phyloP scores from a whole-genome alignment of 2,797 vertebrate species.

The Hoplostethus mediterraneus region DNA sequence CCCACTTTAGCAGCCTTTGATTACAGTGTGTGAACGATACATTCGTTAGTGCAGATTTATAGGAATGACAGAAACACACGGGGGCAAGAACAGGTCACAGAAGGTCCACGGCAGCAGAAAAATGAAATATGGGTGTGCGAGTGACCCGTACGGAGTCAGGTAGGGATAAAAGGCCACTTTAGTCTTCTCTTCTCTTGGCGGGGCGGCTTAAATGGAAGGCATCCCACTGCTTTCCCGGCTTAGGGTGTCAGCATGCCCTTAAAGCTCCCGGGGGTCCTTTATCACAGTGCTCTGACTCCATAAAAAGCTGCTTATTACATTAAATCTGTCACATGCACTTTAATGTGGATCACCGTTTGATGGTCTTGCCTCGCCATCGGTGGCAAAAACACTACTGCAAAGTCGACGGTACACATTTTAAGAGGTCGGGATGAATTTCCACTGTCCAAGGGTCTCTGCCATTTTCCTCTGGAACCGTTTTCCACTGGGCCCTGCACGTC shows the following conservation, averaged over 20 bases:
- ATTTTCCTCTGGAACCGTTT: neutral
- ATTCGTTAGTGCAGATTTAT: neutral
- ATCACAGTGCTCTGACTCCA: conserved; percentile 66
- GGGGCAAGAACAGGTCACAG: neutral
- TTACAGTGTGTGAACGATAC: neutral
- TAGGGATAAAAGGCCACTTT: conserved; percentile 34
- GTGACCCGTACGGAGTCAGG: conserved; percentile 17
- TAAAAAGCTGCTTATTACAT: conserved; percentile 75
- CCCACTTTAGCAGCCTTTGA: neutral
- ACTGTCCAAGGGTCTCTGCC: conserved; percentile 19
- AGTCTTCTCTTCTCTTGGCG: neutral
- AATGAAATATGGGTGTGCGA: neutral
- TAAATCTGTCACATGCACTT: conserved; percentile 68
- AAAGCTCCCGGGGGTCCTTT: conserved; percentile 63
- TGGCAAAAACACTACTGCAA: conserved; percentile 51
- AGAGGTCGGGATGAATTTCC: conserved; percentile 43
- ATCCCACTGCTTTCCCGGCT: conserved; percentile 38
- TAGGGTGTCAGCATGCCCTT: conserved; percentile 59
- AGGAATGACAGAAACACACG: neutral
- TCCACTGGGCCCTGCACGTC: too few species aligned
- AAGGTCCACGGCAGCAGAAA: neutral
- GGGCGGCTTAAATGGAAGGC: conserved; percentile 34
- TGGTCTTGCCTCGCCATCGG: conserved; percentile 42
- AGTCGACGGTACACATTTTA: conserved; percentile 38
- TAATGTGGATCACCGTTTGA: conserved; percentile 65